Conservation (phyloP, 2,888 invertebrate species). For the Phyllotreta striolata region DNA sequence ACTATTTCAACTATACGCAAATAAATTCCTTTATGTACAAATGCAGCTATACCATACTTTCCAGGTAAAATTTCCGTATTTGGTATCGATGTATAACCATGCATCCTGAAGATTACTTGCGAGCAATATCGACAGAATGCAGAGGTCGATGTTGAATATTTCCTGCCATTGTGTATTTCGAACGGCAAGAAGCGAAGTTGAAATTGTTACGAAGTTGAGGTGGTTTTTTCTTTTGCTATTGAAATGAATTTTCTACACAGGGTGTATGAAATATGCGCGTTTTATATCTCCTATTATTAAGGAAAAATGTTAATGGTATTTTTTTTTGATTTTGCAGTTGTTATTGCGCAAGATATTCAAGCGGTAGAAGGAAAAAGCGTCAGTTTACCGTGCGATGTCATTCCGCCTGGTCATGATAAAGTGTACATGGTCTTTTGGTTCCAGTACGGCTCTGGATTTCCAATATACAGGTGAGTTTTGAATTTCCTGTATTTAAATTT, state of each 20-base stretch:
- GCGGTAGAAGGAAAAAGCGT: constrained; percentile 89
- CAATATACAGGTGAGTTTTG: constrained; percentile 86
- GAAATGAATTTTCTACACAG: background rate
- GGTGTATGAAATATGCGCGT: background rate
- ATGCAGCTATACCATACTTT: constrained; percentile 9
- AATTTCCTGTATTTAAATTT: no score
- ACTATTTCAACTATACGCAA: constrained; percentile 21
- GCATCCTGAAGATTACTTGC: constrained; percentile 24
- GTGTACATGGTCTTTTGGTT: constrained; percentile 95
- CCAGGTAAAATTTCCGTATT: constrained; percentile 23
- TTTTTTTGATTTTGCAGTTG: constrained; percentile 58
- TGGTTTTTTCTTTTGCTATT: background rate
- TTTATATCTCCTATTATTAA: background rate
- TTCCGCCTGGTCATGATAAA: constrained; percentile 82
- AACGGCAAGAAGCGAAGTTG: constrained; percentile 1
- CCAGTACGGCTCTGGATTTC: constrained; percentile 85
- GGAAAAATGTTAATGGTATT: background rate
- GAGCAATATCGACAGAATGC: constrained; percentile 12
- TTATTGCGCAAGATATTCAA: constrained; percentile 82
- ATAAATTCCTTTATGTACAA: constrained; percentile 20
- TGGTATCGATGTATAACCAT: constrained; percentile 15
- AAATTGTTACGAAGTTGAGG: constrained; percentile 6
- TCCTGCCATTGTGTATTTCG: constrained; percentile 15
- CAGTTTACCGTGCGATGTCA: constrained; percentile 86
- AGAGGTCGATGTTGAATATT: constrained; percentile 28